Conservation (phyloP, 2,113 vertebrate genomes). For the Bagarius yarrelli region DNA sequence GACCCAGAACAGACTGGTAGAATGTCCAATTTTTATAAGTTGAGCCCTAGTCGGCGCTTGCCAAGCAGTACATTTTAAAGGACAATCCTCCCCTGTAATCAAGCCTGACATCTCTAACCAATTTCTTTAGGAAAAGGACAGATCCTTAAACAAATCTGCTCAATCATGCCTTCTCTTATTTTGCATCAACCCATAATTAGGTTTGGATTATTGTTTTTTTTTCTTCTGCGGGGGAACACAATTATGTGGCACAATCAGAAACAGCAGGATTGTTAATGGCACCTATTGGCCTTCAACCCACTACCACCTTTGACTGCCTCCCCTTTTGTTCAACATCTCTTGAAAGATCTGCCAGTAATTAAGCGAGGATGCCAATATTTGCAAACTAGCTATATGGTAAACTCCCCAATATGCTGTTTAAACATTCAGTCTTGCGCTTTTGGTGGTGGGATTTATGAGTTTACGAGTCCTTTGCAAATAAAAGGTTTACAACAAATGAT, state of each 20-base stretch:
- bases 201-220: not conserved
- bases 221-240: not conserved
- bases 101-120: not conserved
- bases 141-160: not conserved
- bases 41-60: not conserved
- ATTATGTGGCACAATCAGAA: slow-evolving; percentile 34
- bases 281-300: slow-evolving; percentile 45
- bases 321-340: slow-evolving; percentile 2
- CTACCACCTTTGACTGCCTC: slow-evolving; percentile 56
- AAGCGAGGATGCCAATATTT: slow-evolving; percentile 56
- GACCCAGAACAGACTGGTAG: slow-evolving; percentile 6
- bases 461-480: not conserved
- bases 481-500: not conserved
- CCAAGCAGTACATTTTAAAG: not conserved
- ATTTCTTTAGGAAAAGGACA: not conserved
- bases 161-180: not conserved
- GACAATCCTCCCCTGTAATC: not conserved
- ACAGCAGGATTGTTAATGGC: slow-evolving; percentile 43
- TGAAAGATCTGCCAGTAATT: slow-evolving; percentile 48
- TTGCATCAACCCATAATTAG: slow-evolving; percentile 1
- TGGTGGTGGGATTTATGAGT: slow-evolving; percentile 12
- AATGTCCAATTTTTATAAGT: not conserved
- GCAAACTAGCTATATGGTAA: slow-evolving; percentile 46
- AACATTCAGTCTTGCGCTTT: slow-evolving; percentile 38
- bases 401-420: slow-evolving; percentile 41